Evolutionary conservation across 2,113 vertebrate species (phyloP), one percentile per base, ranked within the genome.

Genomic region (Cinclus mexicanus): DNA sequence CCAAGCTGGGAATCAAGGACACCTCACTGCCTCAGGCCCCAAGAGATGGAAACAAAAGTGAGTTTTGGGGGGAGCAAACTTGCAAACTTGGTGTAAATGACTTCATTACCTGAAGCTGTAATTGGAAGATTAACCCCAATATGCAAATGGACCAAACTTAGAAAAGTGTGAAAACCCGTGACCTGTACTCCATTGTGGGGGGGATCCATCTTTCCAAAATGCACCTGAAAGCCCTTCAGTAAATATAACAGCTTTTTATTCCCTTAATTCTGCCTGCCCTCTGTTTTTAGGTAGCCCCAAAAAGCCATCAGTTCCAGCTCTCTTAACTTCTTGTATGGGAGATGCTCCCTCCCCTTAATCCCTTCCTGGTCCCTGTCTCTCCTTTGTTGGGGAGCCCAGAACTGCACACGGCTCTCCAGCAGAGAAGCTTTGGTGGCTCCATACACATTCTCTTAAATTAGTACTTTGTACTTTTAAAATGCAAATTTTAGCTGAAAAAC

Each of bases 161-260:
- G 25, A 4, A 11, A 72, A 42, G 5, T 55, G 8, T 71, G 16
- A 33, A 53, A 69, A 55, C 5, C 29, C 0, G 0, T 15, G 23
- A 42, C 22, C 22, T 0, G 0, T 8, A 0, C 2, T 44, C 12
- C 17, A 26, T 44, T 55, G 33, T n/a, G 39, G 29, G 17, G 7
- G 9, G 18, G 3, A 3, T 57, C 21, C 2, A 1, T 56, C 31
- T 74, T 10, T 8, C 31, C 4, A 1, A 35, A 57, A 74, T 74
- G 31, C 10, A 22, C 24, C 71, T 35, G 24, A 12, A 35, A 4
- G 6, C 14, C 24, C 33, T 35, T 9, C 18, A 35, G 3, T 57
- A 23, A 46, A 57, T 16, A 35, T 0, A 57, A 35, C 6, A 17
- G 24, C 14, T 46, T 75, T 39, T 46, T 17, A 18, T 59, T 23